Base-by-base conservation (phyloP, 2,888 invertebrate genomes). In the Phorcus lineatus region DNA sequence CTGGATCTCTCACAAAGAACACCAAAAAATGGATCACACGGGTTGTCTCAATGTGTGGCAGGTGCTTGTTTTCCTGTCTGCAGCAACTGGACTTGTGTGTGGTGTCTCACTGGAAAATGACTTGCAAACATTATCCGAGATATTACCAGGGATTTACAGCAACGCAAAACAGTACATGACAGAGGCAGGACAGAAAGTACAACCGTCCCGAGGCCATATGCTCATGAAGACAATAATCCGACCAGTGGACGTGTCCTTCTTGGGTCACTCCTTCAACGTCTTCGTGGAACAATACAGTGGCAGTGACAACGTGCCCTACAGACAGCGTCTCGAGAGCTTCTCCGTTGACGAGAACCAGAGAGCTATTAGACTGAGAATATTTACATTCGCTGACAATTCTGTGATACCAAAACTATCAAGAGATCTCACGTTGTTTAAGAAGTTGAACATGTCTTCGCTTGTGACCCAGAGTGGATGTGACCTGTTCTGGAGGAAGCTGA, bases 401-500 rank as follows among this genome's bases (percentile, higher is more conserved):
- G 80, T 24, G 84, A 84, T 28, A 82, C 83, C 75, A 79, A 84
- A 22, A 77, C 78, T 22, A 83, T 84, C 76, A 80, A 83, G 66
- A 6, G 57, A 80, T 24, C 55, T 80, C 13, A 80, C 80, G 36
- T 70, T 84, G 9, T 79, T 86, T 0, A 82, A 82, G 76, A 84
- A 85, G 77, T 66, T 88, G 28, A 84, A 74, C 6, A 74, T 54
- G 11, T 78, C 62, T 31, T 87, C 87, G 80, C 84, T 89, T 66
- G 80, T 83, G n/a, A 86, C 88, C 0, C 82, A 87, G 31, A 80
- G 82, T 11, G 85, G 85, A 19, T 90, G 90, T 81, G 88, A 88
- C 70, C 89, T 90, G 89, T 85, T 86, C 78, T 90, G 90, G 90
- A 81, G 88, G 24, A 83, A 87, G 40, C 80, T 89, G 17, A 84